Base-by-base conservation (phyloP, 2,113 vertebrate species). In the Bagarius yarrelli region DNA sequence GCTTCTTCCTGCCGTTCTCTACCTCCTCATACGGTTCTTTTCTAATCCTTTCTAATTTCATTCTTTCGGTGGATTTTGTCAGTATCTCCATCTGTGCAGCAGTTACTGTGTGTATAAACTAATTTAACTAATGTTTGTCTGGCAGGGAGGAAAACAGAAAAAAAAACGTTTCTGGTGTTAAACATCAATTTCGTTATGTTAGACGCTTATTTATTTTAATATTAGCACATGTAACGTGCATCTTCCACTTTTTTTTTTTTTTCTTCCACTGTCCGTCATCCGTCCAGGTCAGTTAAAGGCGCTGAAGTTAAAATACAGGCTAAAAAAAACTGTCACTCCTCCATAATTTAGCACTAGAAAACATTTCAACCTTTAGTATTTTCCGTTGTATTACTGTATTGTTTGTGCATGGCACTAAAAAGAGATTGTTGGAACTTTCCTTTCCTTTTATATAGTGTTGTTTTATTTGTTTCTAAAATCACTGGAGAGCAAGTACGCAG, bases 401-500 rank as follows among this genome's bases (percentile, higher is more conserved):
- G 47, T 72, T 55, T 71, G 19, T 25, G 32, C 30, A 3, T 50
- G 30, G 56, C 55, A 80, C 40, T 72, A 70, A 52, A 79, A 34
- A 71, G 32, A 71, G 53, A 69, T 23, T 40, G 50, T 34, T 69
- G 64, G 50, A 8, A 69, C 36, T 53, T 9, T 6, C 34, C 8
- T 23, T 23, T 4, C 23, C 19, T 16, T 70, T 71, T 6, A 44
- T 72, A 27, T 44, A 36, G 70, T 80, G 32, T 55, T 82, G 14
- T 53, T 64, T 79, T 81, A 85, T 1, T 77, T 70, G 16, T 81
- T 67, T 59, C 13, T 83, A 84, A 77, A 81, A 73, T 88, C 87
- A 90, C 89, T 89, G 88, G 86, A 90, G 84, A 78, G 79, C 86
- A 61, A 60, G 74, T 52, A 67, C 23, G 23, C 27, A 70, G 40